Evolutionary conservation across 2,113 vertebrate genomes (phyloP).

Genomic region (Macheiramphus alcinus): DNA sequence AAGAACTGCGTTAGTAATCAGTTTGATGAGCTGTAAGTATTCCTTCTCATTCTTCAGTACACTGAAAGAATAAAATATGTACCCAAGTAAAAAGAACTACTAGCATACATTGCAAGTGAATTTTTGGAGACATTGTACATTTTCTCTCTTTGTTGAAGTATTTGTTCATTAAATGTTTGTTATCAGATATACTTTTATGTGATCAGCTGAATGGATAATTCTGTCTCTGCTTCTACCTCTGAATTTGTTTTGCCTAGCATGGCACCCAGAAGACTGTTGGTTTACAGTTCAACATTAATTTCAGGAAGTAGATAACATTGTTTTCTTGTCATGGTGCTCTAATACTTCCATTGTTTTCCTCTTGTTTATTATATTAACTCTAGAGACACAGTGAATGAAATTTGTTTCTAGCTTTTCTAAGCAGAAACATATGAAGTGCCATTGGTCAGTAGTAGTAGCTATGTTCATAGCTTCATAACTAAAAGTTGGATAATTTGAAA

Average conservation of each 20-base stretch:
- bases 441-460: not conserved
- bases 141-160: not conserved
- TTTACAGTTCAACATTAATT: slow-evolving; percentile 16
- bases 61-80: not conserved
- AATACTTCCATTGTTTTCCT: not conserved
- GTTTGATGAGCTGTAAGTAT: not conserved
- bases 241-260: not conserved
- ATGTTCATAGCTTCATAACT: not conserved
- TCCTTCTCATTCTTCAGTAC: not conserved
- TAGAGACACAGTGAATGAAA: not conserved
- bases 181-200: not conserved
- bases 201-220: not conserved
- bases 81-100: not conserved
- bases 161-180: not conserved
- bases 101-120: not conserved
- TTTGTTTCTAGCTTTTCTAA: not conserved
- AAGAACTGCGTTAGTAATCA: not conserved
- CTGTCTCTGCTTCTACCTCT: not conserved
- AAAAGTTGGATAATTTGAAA: slow-evolving; percentile 21
- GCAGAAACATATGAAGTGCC: not conserved
- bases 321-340: not conserved
- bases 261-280: not conserved
- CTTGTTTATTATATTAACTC: not conserved
- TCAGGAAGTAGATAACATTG: not conserved
- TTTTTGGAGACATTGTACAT: fast-evolving